Conservation (phyloP, 1,140 invertebrate genomes). For the Pseudomyrmex sp. region DNA sequence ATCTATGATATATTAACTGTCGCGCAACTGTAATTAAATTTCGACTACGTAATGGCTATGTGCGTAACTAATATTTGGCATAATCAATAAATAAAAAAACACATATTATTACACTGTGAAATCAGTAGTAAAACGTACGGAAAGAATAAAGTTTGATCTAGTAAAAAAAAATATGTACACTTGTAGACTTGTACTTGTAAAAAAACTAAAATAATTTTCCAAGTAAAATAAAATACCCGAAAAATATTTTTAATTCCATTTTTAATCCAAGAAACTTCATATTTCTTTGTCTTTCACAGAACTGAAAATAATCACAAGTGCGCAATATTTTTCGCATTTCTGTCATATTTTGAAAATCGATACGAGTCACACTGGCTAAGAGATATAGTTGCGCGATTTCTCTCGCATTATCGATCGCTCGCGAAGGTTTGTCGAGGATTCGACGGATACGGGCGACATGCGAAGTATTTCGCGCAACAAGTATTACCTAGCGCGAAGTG, state of each 20-base stretch:
- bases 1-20: neutral
- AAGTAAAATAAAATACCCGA: too few species aligned
- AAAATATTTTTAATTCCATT: too few species aligned
- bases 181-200: too few species aligned
- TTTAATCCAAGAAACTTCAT: too few species aligned
- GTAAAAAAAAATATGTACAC: too few species aligned
- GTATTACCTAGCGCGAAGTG: constrained; percentile 13
- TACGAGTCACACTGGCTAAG: neutral
- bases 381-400: neutral
- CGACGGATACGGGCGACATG: neutral
- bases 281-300: too few species aligned
- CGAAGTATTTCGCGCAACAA: constrained; percentile 41
- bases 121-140: too few species aligned
- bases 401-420: constrained; percentile 27
- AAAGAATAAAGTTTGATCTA: too few species aligned
- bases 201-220: too few species aligned
- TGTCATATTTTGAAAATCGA: too few species aligned
- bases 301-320: too few species aligned
- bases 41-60: neutral
- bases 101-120: neutral
- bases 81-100: neutral
- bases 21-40: constrained; percentile 5
- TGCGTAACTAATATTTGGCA: neutral
- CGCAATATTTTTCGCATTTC: too few species aligned
- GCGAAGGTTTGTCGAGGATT: neutral